phyloP scores from a whole-genome alignment of 2,888 invertebrate genomes.

The Spisula subtruncata region DNA sequence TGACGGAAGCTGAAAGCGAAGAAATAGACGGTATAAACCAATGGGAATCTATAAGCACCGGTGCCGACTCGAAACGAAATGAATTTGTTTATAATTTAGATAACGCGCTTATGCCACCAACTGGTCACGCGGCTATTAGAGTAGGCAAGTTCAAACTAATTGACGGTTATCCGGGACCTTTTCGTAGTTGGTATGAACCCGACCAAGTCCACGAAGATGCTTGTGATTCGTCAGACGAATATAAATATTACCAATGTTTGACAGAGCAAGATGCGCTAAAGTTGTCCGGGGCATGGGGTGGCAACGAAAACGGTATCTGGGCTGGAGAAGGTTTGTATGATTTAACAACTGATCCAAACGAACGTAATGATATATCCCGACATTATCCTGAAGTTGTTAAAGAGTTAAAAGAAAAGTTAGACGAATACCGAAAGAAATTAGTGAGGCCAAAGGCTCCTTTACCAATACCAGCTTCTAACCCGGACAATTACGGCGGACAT shows the following conservation, averaged over 20 bases:
- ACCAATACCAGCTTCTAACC: constrained; percentile 55
- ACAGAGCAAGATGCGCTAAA: background rate
- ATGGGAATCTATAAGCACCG: constrained; percentile 69
- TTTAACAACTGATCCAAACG: constrained; percentile 65
- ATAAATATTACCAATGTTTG: background rate
- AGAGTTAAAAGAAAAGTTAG: constrained; percentile 48
- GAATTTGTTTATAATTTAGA: constrained; percentile 79
- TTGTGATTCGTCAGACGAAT: background rate
- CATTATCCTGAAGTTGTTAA: constrained; percentile 56
- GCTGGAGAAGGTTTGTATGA: constrained; percentile 46
- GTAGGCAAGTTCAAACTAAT: constrained; percentile 88
- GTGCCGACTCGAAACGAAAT: constrained; percentile 57
- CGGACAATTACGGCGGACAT: constrained; percentile 65
- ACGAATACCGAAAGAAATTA: constrained; percentile 48
- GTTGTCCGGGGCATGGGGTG: background rate
- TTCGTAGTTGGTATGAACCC: constrained; percentile 82
- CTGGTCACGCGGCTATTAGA: constrained; percentile 58
- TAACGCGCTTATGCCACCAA: constrained; percentile 27
- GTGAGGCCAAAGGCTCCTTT: constrained; percentile 43
- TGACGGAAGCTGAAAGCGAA: background rate
- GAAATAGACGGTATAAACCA: constrained; percentile 75
- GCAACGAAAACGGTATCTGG: background rate
- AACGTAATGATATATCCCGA: constrained; percentile 61
- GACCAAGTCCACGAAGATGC: constrained; percentile 45
- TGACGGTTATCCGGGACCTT: constrained; percentile 85